Percentiles rank a stretch among this genome's conserved stretches.
phyloP scores from a whole-genome alignment of 53 echinoderm and acorn worm genomes.

The Apostichopus leukothele region DNA sequence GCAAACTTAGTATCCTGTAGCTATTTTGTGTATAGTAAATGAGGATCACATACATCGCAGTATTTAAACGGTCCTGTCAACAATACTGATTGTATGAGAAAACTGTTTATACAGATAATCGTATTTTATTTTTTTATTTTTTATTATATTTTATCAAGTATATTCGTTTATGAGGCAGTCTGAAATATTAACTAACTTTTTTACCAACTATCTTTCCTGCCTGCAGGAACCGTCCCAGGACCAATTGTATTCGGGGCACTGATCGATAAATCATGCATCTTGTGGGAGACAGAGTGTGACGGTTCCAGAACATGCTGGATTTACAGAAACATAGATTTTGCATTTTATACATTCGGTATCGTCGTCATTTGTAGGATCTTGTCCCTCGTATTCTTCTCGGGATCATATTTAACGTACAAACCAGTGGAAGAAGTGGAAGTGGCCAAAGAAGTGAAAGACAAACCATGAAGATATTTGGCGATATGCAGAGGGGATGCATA shows the following conservation, averaged over 20 bases:
- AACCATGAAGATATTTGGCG: too few relatives aligned
- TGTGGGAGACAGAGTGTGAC: constrained; percentile 69
- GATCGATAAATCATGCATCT: constrained; percentile 68
- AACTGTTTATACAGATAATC: too few relatives aligned
- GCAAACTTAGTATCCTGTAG: too few relatives aligned
- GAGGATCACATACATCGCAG: too few relatives aligned
- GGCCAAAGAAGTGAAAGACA: too few relatives aligned
- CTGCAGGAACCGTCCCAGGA: constrained; percentile 74
- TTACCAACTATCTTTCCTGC: background rate
- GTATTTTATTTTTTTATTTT: too few relatives aligned
- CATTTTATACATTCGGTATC: constrained; percentile 56
- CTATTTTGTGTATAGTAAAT: too few relatives aligned
- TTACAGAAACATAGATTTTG: constrained; percentile 65
- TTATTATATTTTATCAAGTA: too few relatives aligned
- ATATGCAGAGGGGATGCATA: too few relatives aligned
- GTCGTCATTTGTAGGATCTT: constrained; percentile 49
- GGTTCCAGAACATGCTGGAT: constrained; percentile 69
- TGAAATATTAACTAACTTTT: background rate
- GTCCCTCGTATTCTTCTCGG: constrained; percentile 53
- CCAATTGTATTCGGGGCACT: constrained; percentile 79
- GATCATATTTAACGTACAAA: constrained; percentile 48
- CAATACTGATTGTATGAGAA: too few relatives aligned
- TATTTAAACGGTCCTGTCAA: too few relatives aligned
- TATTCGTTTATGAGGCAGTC: too few relatives aligned
- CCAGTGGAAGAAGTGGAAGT: constrained; percentile 33